A percentile compares a stretch with the other conserved stretches of the same genome.
These are phyloP conservation scores for Oostethus manadensis DNA, from an alignment of 2,113 vertebrate species.

Conservation along the genomic window DNA sequence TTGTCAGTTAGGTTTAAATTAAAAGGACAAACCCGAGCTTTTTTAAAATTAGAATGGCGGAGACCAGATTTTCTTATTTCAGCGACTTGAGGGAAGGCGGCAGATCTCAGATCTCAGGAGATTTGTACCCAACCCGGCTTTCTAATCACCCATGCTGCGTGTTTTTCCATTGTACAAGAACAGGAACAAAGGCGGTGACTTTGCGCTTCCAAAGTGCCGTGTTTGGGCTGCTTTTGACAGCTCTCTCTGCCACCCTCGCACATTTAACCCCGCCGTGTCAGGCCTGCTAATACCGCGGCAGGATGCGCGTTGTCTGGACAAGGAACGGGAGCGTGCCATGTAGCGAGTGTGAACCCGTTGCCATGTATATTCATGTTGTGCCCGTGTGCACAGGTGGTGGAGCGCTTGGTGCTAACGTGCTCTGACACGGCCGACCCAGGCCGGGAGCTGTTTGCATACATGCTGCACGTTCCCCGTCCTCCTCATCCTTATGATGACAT, in stretches of 20 bases:
- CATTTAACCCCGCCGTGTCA: conserved; percentile 45
- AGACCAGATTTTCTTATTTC: background rate
- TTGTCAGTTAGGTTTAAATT: conserved; percentile 38
- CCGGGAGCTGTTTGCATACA: no score
- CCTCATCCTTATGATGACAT: conserved; percentile 31
- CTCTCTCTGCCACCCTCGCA: conserved; percentile 29
- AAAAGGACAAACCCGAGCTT: conserved; percentile 42
- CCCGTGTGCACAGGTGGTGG: conserved; percentile 27
- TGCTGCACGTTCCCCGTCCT: conserved; percentile 9
- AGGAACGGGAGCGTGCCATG: conserved; percentile 52
- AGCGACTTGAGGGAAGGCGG: conserved; percentile 8
- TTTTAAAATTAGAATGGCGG: conserved; percentile 21
- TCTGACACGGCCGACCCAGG: conserved; percentile 39
- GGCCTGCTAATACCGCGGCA: conserved; percentile 53
- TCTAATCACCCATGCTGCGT: conserved; percentile 23
- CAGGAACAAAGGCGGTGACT: conserved; percentile 49
- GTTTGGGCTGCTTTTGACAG: conserved; percentile 52
- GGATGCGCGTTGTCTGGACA: conserved; percentile 54
- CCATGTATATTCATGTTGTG: conserved; percentile 33
- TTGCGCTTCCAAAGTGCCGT: conserved; percentile 49
- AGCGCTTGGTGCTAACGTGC: conserved; percentile 24
- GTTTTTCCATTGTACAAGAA: conserved; percentile 25
- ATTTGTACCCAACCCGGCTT: conserved; percentile 6
- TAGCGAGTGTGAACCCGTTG: conserved; percentile 56
- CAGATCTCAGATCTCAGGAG: conserved; percentile 7